Conservation (phyloP, 2,888 invertebrate species). For the Acleris laterana region DNA sequence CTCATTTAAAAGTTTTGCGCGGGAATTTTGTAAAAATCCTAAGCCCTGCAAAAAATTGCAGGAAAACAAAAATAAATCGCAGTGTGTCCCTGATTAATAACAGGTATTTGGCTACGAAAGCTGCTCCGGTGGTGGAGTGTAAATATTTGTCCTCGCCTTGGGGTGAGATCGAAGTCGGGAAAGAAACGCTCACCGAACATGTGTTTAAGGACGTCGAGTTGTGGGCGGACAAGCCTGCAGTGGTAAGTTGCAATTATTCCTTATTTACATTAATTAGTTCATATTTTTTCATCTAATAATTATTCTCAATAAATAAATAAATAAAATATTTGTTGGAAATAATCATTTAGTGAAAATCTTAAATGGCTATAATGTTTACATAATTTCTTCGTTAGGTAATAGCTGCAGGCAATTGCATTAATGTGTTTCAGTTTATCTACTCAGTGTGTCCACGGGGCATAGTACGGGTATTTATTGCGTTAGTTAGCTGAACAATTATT, state of each 20-base stretch:
- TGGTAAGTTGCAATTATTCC: slow-evolving; percentile 81
- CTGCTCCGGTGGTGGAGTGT: slow-evolving; percentile 60
- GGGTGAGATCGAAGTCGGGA: slow-evolving; percentile 81
- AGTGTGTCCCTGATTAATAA: slow-evolving; percentile 44
- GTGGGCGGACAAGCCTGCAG: slow-evolving; percentile 85
- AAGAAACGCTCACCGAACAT: slow-evolving; percentile 84
- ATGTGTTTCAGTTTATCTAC: too few species aligned
- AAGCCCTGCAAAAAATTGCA: slow-evolving; percentile 56
- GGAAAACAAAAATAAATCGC: slow-evolving; percentile 50
- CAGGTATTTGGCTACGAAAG: slow-evolving; percentile 65
- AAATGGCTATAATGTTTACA: too few species aligned
- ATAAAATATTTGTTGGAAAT: neutral
- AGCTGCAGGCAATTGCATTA: too few species aligned
- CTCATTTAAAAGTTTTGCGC: slow-evolving; percentile 77
- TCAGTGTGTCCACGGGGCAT: too few species aligned
- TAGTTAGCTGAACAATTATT: slow-evolving; percentile 16
- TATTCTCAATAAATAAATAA: neutral
- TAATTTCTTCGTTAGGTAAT: too few species aligned
- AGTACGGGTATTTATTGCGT: neutral
- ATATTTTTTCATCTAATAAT: neutral
- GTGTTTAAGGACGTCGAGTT: slow-evolving; percentile 83
- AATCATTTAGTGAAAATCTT: too few species aligned
- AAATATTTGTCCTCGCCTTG: slow-evolving; percentile 71
- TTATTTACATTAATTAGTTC: neutral
- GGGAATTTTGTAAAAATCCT: slow-evolving; percentile 69